These are phyloP conservation scores for Campopleginae sp. DNA, from an alignment of 2,888 invertebrate species.

Conservation along the genomic window DNA sequence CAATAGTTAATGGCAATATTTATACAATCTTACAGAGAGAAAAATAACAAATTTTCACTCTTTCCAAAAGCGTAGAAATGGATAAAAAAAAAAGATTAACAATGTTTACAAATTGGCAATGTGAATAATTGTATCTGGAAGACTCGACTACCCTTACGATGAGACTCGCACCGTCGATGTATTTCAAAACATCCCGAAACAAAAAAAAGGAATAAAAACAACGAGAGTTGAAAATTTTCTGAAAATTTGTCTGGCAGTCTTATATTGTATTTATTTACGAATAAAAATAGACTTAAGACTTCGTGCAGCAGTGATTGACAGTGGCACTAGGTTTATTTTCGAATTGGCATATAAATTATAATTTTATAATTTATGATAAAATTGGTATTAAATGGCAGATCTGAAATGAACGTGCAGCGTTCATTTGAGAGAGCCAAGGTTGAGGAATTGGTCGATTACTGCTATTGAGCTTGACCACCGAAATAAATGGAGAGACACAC, in stretches of 20 bases:
- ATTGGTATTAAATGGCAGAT: constrained; percentile 26
- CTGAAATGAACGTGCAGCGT: not conserved
- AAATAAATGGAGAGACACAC: constrained; percentile 53
- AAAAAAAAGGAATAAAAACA: not conserved
- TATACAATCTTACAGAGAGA: constrained; percentile 60
- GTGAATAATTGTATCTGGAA: constrained; percentile 49
- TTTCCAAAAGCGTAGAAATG: constrained; percentile 6
- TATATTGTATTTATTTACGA: not conserved
- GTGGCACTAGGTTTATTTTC: constrained; percentile 2
- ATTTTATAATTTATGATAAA: constrained; percentile 23
- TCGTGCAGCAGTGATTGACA: not conserved
- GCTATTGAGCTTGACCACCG: constrained; percentile 44
- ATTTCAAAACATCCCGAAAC: constrained; percentile 66
- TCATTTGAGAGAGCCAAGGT: not conserved
- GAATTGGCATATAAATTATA: constrained; percentile 33
- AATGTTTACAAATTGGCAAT: constrained; percentile 15
- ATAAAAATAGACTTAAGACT: constrained; percentile 28
- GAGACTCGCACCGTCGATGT: constrained; percentile 70
- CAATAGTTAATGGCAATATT: constrained; percentile 67
- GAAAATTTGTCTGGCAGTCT: constrained; percentile 51
- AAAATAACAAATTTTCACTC: not conserved
- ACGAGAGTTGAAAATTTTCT: not conserved
- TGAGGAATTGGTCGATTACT: constrained; percentile 13
- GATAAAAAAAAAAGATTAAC: constrained; percentile 7
- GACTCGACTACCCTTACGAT: constrained; percentile 65